Conservation (phyloP, 2,797 vertebrate species). For the Steatocranus sp. region DNA sequence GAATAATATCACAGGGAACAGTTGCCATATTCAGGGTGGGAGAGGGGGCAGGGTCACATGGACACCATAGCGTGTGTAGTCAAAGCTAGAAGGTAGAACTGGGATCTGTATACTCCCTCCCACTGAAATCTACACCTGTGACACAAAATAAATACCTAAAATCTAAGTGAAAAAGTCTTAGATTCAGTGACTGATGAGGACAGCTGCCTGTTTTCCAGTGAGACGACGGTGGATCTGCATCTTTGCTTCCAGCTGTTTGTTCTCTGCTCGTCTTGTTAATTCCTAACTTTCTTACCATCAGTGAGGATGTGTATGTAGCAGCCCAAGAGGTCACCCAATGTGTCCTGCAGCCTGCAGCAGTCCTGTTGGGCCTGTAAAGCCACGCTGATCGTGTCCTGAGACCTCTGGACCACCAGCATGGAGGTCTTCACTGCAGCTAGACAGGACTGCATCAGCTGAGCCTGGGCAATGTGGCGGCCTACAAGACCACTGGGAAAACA, state of each 20-base stretch:
- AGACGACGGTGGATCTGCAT: neutral
- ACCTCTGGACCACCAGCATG: constrained; percentile 86
- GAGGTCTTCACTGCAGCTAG: constrained; percentile 84
- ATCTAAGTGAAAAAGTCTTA: neutral
- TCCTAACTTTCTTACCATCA: constrained; percentile 75
- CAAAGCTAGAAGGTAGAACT: neutral
- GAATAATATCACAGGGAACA: neutral
- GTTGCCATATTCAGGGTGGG: neutral
- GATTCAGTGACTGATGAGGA: neutral
- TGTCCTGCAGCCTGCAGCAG: constrained; percentile 61
- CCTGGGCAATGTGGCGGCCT: constrained; percentile 86
- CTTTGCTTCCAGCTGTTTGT: neutral
- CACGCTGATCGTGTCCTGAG: constrained; percentile 65
- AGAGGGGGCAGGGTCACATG: neutral
- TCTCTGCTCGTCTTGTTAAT: neutral
- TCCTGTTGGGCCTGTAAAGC: constrained; percentile 22
- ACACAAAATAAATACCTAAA: neutral
- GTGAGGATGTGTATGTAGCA: constrained; percentile 80
- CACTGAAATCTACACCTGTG: neutral
- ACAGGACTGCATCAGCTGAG: constrained; percentile 87
- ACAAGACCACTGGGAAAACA: constrained; percentile 72
- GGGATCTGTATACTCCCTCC: neutral
- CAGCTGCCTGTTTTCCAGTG: neutral
- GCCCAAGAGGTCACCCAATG: constrained; percentile 78
- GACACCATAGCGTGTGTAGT: neutral